Conservation (phyloP, 2,797 vertebrate genomes). For the Pantherophis vulpinus region DNA sequence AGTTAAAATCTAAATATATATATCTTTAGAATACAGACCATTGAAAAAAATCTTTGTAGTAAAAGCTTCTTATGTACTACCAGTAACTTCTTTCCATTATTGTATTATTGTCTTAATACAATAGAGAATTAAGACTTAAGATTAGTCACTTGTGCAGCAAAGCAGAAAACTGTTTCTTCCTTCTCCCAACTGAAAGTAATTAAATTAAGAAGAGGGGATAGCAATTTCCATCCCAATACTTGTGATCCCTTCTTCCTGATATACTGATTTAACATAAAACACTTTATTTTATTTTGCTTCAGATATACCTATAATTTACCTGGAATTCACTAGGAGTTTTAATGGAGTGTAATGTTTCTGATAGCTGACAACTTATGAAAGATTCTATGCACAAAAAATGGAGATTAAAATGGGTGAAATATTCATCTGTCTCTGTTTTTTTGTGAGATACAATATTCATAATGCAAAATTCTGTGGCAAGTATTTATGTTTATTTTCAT, state of each 20-base stretch:
- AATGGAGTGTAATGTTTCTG: conserved; percentile 23
- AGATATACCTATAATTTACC: conserved; percentile 45
- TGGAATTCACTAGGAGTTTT: conserved; percentile 50
- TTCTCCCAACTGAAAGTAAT: neutral
- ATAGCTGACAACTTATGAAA: conserved; percentile 45
- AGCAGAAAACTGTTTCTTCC: neutral
- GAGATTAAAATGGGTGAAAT: conserved; percentile 51
- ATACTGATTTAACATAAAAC: conserved; percentile 42
- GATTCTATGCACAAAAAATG: conserved; percentile 40
- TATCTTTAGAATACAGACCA: too few species aligned
- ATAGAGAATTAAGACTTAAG: neutral
- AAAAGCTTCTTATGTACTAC: too few species aligned
- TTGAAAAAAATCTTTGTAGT: too few species aligned
- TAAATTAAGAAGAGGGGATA: neutral
- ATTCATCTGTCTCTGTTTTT: conserved; percentile 37
- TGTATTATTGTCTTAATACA: neutral
- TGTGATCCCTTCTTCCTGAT: conserved; percentile 29
- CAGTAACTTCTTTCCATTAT: too few species aligned
- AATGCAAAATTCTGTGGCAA: neutral
- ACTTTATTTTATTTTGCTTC: conserved; percentile 37
- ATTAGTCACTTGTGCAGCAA: neutral
- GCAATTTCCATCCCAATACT: neutral
- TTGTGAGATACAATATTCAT: conserved; percentile 33
- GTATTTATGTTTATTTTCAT: conserved; percentile 29
- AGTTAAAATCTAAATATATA: too few species aligned